Percentiles rank a stretch among this genome's conserved stretches.
Evolutionary conservation across 2,888 invertebrate genomes (phyloP).

Genomic region (Anthoptus insignis): DNA sequence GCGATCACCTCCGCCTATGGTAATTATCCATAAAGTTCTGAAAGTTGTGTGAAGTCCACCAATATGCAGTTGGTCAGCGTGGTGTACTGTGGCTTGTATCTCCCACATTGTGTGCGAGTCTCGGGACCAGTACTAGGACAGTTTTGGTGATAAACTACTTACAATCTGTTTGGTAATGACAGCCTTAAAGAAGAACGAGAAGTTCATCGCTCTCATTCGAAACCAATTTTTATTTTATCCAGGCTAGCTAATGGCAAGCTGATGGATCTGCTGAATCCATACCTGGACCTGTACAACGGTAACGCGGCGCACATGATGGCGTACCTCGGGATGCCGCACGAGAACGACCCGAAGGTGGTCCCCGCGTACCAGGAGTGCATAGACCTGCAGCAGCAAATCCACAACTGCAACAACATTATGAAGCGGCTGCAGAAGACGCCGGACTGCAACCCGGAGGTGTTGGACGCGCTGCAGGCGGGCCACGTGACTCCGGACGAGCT

Average conservation of each 20-base stretch:
- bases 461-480: constrained; percentile 68
- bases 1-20: too few species aligned
- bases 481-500: constrained; percentile 72
- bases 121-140: too few species aligned
- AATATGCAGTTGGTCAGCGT: too few species aligned
- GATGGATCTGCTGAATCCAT: constrained; percentile 92
- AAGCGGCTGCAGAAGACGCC: constrained; percentile 89
- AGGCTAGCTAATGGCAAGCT: constrained; percentile 95
- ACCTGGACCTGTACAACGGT: constrained; percentile 92
- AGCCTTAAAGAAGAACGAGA: too few species aligned
- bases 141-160: too few species aligned
- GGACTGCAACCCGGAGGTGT: constrained; percentile 66
- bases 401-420: constrained; percentile 93
- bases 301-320: constrained; percentile 95
- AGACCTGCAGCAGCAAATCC: constrained; percentile 96
- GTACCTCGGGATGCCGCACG: constrained; percentile 90
- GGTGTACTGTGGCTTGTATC: too few species aligned
- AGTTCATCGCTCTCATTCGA: neutral
- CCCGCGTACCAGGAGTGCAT: constrained; percentile 91
- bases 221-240: constrained; percentile 62
- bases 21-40: too few species aligned
- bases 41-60: too few species aligned
- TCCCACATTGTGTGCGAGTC: too few species aligned
- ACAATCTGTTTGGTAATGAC: too few species aligned
- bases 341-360: constrained; percentile 85